Evolutionary conservation across 2,113 vertebrate species (phyloP).

Genomic region (Anoplopoma fimbria): DNA sequence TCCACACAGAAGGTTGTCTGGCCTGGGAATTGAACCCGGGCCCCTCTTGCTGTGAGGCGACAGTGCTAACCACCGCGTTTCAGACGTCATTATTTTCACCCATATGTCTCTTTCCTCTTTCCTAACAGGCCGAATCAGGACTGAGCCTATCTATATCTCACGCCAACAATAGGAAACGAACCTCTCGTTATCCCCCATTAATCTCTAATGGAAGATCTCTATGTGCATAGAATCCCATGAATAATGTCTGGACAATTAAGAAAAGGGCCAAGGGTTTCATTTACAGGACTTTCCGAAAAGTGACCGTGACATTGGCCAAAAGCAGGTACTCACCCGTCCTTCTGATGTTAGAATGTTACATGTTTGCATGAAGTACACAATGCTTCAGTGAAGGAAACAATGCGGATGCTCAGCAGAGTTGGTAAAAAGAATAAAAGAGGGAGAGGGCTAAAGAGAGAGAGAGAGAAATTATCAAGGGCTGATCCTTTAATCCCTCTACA

Average conservation of each 20-base stretch:
- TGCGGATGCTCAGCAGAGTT: slow-evolving; percentile 37
- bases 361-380: not conserved
- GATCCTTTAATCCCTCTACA: slow-evolving; percentile 81
- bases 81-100: not conserved
- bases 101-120: slow-evolving; percentile 3
- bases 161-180: slow-evolving; percentile 48
- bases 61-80: too few species aligned
- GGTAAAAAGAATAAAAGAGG: slow-evolving; percentile 28
- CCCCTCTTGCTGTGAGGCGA: too few species aligned
- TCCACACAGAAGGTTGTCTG: too few species aligned
- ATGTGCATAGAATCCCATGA: slow-evolving; percentile 61
- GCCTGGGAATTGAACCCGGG: too few species aligned
- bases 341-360: not conserved
- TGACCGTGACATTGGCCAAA: slow-evolving; percentile 13
- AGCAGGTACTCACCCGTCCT: not conserved
- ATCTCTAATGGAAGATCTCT: slow-evolving; percentile 69
- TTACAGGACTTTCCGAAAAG: slow-evolving; percentile 69
- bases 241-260: slow-evolving; percentile 73
- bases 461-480: slow-evolving; percentile 67
- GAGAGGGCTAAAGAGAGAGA: slow-evolving; percentile 24
- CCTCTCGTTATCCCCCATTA: slow-evolving; percentile 49
- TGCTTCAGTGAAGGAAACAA: slow-evolving; percentile 37
- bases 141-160: slow-evolving; percentile 28
- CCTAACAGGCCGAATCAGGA: not conserved
- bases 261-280: slow-evolving; percentile 60